A percentile compares a stretch with the other conserved stretches of the same genome.
These are phyloP conservation scores for Cephus cinctus DNA, from an alignment of 1,140 invertebrate genomes.

Conservation along the genomic window DNA sequence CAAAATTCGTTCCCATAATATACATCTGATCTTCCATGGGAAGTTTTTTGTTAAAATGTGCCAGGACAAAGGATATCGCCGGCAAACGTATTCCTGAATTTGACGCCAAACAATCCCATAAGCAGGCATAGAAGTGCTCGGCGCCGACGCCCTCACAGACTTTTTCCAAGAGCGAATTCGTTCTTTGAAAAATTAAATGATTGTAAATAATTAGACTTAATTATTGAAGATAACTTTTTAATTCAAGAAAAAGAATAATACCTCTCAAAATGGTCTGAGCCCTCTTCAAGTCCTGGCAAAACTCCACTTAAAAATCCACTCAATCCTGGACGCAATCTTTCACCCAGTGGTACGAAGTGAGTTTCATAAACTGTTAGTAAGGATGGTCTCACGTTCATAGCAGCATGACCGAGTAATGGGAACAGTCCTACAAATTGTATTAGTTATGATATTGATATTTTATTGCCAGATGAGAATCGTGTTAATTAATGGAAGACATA, in stretches of 20 bases:
- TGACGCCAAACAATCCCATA: constrained; percentile 86
- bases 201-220: background rate
- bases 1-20: constrained; percentile 83
- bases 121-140: constrained; percentile 81
- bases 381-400: constrained; percentile 85
- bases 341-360: constrained; percentile 85
- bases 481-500: constrained; percentile 31
- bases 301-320: constrained; percentile 86
- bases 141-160: constrained; percentile 79
- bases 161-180: constrained; percentile 74
- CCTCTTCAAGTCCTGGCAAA: constrained; percentile 86
- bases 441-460: background rate
- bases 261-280: constrained; percentile 87
- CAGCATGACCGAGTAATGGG: constrained; percentile 85
- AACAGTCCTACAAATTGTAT: constrained; percentile 71
- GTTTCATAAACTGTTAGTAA: constrained; percentile 88
- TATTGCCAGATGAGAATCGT: background rate
- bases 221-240: background rate
- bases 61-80: constrained; percentile 78
- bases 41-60: constrained; percentile 81
- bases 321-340: constrained; percentile 77
- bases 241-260: constrained; percentile 32
- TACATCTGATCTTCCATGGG: constrained; percentile 83
- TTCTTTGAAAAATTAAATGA: constrained; percentile 58
- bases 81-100: constrained; percentile 83